phyloP scores from a whole-genome alignment of 2,888 invertebrate genomes.

The Heliconius ismenius region DNA sequence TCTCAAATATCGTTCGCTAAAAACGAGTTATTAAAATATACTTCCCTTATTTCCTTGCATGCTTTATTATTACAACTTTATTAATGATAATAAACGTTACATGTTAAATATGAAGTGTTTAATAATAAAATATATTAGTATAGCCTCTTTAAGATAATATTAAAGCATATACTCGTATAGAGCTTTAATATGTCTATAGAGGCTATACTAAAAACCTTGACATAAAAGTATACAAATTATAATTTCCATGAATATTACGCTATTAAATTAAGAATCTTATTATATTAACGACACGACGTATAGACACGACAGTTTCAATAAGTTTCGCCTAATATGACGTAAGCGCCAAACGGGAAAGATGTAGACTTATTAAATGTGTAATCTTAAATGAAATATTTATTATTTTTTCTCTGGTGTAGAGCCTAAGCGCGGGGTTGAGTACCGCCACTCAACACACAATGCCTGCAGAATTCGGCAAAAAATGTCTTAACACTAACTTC shows the following conservation, averaged over 20 bases:
- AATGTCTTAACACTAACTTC: too few relatives aligned
- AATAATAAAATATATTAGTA: not conserved
- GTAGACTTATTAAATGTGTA: conserved; percentile 12
- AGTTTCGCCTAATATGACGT: not conserved
- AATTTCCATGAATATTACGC: not conserved
- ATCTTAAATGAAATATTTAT: not conserved
- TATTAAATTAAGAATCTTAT: not conserved
- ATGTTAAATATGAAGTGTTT: not conserved
- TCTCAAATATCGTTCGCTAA: not conserved
- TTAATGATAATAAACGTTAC: not conserved
- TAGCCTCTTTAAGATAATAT: too few relatives aligned
- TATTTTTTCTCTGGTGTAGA: too few relatives aligned
- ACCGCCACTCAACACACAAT: too few relatives aligned
- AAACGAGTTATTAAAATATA: not conserved
- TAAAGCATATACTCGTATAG: not conserved
- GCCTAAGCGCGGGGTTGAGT: too few relatives aligned
- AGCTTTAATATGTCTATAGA: not conserved
- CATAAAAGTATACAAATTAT: not conserved
- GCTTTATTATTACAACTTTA: not conserved
- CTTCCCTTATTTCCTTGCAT: not conserved
- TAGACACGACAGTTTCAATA: not conserved
- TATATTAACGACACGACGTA: not conserved
- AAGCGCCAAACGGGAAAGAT: conserved; percentile 1
- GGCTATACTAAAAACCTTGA: not conserved
- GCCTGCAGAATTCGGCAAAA: too few relatives aligned